phyloP scores from a whole-genome alignment of 2,888 invertebrate genomes.

The Hirtodrosophila confusa region DNA sequence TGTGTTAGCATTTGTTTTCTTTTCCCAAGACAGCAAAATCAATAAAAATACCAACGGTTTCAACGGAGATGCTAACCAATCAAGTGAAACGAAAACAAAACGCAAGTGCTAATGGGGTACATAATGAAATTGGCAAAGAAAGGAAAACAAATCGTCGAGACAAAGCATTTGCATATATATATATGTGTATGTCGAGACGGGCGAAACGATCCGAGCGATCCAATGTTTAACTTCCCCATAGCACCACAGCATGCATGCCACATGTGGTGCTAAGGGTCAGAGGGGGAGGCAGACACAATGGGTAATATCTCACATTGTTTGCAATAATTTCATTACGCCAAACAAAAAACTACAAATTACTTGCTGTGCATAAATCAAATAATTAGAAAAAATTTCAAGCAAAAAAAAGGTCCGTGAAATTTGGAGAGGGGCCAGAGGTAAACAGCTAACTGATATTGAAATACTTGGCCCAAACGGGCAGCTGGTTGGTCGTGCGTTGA shows the following conservation, averaged over 20 bases:
- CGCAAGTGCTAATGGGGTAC: constrained; percentile 37
- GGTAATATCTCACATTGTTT: constrained; percentile 53
- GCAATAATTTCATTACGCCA: constrained; percentile 65
- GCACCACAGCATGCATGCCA: constrained; percentile 10
- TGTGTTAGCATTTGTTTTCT: too few relatives aligned
- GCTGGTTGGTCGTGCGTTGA: constrained; percentile 64
- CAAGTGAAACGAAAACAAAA: constrained; percentile 36
- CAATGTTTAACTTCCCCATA: constrained; percentile 44
- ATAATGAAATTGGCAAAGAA: constrained; percentile 50
- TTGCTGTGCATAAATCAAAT: constrained; percentile 64
- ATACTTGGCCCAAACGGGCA: neutral
- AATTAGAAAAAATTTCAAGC: constrained; percentile 48
- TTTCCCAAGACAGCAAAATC: too few relatives aligned
- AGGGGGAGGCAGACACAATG: constrained; percentile 41
- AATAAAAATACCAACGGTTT: too few relatives aligned
- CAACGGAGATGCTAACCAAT: constrained; percentile 12
- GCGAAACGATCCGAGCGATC: constrained; percentile 9
- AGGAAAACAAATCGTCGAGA: constrained; percentile 39
- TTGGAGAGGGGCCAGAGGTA: constrained; percentile 4
- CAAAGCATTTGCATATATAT: constrained; percentile 26
- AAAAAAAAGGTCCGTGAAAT: constrained; percentile 29
- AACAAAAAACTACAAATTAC: constrained; percentile 42
- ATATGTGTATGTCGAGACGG: neutral
- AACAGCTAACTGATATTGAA: constrained; percentile 2
- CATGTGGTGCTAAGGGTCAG: constrained; percentile 35